Conservation (phyloP, 2,888 invertebrate species). For the Pinctada fucata region DNA sequence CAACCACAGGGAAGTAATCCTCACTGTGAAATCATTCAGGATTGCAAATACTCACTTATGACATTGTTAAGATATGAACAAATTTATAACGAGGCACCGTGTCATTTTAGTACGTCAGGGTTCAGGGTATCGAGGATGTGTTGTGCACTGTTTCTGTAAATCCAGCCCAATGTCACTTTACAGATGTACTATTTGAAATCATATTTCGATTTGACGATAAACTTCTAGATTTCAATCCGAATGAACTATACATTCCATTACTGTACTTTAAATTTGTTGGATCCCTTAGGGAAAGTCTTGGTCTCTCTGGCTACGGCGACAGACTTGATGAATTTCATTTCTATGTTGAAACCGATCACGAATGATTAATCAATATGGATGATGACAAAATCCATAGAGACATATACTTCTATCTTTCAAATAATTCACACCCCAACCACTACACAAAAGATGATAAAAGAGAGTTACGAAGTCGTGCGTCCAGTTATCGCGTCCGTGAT, state of each 20-base stretch:
- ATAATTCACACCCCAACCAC: conserved; percentile 1
- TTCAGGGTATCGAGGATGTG: neutral
- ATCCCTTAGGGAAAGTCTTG: conserved; percentile 1
- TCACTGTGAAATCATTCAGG: neutral
- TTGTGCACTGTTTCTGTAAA: conserved; percentile 1
- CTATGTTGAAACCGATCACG: conserved; percentile 1
- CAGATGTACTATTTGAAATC: neutral
- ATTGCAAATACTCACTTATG: conserved; percentile 2
- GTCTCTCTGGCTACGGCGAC: conserved; percentile 3
- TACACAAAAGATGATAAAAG: conserved; percentile 7
- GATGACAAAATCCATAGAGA: neutral
- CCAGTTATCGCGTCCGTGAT: conserved; percentile 1
- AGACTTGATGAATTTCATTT: conserved; percentile 4
- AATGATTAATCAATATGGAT: neutral
- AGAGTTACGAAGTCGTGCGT: neutral
- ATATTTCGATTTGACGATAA: neutral
- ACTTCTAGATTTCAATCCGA: conserved; percentile 2
- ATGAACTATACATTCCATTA: neutral
- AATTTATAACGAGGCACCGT: neutral
- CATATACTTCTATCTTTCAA: neutral
- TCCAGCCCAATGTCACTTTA: neutral
- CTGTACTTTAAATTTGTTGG: conserved; percentile 3
- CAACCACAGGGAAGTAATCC: conserved; percentile 1
- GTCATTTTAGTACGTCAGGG: neutral
- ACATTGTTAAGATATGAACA: conserved; percentile 4